A percentile compares a stretch with the other conserved stretches of the same genome.
phyloP scores from a whole-genome alignment of 1,140 invertebrate species.

The Ectropis grisescens region DNA sequence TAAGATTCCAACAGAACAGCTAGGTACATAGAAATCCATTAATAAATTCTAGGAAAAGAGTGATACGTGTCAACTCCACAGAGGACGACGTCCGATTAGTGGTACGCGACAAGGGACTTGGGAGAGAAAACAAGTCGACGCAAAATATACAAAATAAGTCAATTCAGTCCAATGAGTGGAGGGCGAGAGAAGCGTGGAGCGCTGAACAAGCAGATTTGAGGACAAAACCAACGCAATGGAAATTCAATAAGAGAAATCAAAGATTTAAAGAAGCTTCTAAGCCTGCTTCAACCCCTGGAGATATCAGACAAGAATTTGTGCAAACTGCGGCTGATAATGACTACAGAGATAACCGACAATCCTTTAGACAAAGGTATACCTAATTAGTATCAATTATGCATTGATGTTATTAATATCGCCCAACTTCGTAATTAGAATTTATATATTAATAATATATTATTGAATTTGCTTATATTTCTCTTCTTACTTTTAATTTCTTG shows the following conservation, averaged over 20 bases:
- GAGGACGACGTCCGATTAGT: conserved; percentile 79
- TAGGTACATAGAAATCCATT: conserved; percentile 68
- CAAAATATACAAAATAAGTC: conserved; percentile 72
- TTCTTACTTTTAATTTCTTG: too few relatives aligned
- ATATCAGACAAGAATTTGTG: conserved; percentile 55
- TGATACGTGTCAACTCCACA: conserved; percentile 80
- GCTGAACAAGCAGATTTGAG: conserved; percentile 76
- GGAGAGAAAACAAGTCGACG: conserved; percentile 78
- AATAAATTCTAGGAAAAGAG: conserved; percentile 78
- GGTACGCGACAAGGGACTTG: conserved; percentile 74
- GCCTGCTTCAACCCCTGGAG: conserved; percentile 58
- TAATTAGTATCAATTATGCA: not conserved
- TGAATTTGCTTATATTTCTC: too few relatives aligned
- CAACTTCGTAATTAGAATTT: too few relatives aligned
- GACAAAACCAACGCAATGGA: conserved; percentile 78
- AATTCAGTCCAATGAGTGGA: conserved; percentile 79
- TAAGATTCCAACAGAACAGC: conserved; percentile 35
- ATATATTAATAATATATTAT: too few relatives aligned
- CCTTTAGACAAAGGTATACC: conserved; percentile 51
- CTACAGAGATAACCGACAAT: conserved; percentile 60
- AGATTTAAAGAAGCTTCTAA: conserved; percentile 56
- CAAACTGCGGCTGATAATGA: conserved; percentile 59
- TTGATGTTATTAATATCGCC: not conserved
- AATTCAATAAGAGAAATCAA: conserved; percentile 79
- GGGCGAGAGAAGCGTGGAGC: conserved; percentile 83